These are phyloP conservation scores for Heteropelma amictum DNA, from an alignment of 2,888 invertebrate genomes.

Conservation along the genomic window DNA sequence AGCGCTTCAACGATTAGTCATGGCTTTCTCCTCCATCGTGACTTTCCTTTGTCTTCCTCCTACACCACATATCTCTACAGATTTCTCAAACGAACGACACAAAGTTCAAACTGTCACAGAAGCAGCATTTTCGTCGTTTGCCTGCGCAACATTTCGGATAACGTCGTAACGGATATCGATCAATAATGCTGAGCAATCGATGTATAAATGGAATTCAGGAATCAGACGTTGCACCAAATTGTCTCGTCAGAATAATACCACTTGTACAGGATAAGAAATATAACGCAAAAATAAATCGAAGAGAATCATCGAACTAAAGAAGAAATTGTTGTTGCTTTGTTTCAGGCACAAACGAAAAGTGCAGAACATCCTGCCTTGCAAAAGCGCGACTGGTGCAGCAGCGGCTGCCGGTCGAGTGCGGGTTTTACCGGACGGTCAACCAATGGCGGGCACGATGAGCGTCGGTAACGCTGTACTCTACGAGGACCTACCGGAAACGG, in stretches of 20 bases:
- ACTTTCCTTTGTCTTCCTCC: neutral
- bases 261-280: neutral
- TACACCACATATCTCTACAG: too few species aligned
- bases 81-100: slow-evolving; percentile 11
- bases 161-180: too few species aligned
- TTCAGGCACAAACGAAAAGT: slow-evolving; percentile 92
- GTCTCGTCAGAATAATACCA: neutral
- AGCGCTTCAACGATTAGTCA: slow-evolving; percentile 42
- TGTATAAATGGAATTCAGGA: too few species aligned
- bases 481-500: slow-evolving; percentile 88
- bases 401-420: slow-evolving; percentile 78
- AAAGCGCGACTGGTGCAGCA: slow-evolving; percentile 81
- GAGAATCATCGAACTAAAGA: neutral
- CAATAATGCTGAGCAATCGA: too few species aligned
- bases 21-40: slow-evolving; percentile 10
- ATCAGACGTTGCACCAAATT: too few species aligned
- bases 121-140: too few species aligned
- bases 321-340: slow-evolving; percentile 63
- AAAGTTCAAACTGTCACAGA: too few species aligned
- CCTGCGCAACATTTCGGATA: too few species aligned
- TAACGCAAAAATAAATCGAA: neutral
- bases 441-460: slow-evolving; percentile 73
- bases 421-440: slow-evolving; percentile 73
- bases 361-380: slow-evolving; percentile 90
- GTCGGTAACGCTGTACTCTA: slow-evolving; percentile 82